Base-by-base conservation (phyloP, 1,140 invertebrate species). In the Halictus rubicundus region DNA sequence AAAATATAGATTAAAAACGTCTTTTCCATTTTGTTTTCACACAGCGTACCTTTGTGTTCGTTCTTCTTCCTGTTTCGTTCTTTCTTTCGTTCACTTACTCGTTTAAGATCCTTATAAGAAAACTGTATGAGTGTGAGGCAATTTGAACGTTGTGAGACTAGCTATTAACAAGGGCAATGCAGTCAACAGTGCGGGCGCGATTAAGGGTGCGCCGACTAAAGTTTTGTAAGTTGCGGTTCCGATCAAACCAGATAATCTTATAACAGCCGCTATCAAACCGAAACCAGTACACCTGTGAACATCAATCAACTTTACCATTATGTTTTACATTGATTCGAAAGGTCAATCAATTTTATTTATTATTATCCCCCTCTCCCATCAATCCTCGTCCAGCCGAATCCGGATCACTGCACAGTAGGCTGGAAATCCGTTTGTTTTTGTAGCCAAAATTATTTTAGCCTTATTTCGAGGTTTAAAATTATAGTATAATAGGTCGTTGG, bases 101-200 rank as follows among this genome's bases (percentile, higher is more conserved):
- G 68, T 65, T n/a, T 46, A 32, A 54, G 59, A 73, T 76, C 57
- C 69, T 91, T 90, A 91, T 78, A 91, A 88, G 79, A 91, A 92
- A 75, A 91, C 90, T 60, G 87, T 88, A 82, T 91, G 89, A 78
- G 91, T 91, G 69, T 91, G 89, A 74, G 91, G 90, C 84, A 92
- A 88, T 85, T 91, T 89, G 37, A 91, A 86, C n/a, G 89, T 90
- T 49, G 87, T 85, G n/a, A 89, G 81, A 80, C 91, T 92, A 10
- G 88, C 89, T 61, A 91, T 86, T 25, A 91, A 66, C 65, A 92
- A 72, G 39, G 82, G 84, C 52, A 85, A 81, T n/a, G 89, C 90
- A 32, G 91, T 91, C 57, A 92, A 71, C 46, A 92, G 63, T 71
- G 91, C 87, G 8, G 91, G 91, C 60, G 86, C 89, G 9, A 92